phyloP scores from a whole-genome alignment of 2,888 invertebrate species.

The Erynnis tages region DNA sequence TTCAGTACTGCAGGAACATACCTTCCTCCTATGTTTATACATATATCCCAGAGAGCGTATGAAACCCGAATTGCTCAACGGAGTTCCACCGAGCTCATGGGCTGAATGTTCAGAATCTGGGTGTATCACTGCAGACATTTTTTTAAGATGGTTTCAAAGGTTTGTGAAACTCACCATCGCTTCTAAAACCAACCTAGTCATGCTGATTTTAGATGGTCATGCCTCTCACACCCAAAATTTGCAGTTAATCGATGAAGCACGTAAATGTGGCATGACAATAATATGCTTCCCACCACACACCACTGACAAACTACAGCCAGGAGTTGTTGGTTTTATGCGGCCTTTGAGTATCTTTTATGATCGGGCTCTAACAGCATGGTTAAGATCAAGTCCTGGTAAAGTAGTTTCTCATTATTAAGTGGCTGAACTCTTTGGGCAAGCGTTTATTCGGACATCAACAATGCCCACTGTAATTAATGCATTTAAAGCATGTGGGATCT shows the following conservation, averaged over 20 bases:
- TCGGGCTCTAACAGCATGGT: conserved; percentile 34
- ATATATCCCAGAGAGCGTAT: conserved; percentile 46
- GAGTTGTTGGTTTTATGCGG: conserved; percentile 13
- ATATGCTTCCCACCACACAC: conserved; percentile 2
- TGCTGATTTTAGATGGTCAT: conserved; percentile 34
- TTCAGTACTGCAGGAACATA: conserved; percentile 36
- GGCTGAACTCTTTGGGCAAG: conserved; percentile 38
- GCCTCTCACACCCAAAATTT: conserved; percentile 17
- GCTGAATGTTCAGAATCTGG: conserved; percentile 32
- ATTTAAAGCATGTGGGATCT: conserved; percentile 28
- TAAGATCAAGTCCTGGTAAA: conserved; percentile 35
- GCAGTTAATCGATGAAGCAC: neutral
- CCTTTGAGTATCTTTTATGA: neutral
- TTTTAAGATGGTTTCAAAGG: conserved; percentile 30
- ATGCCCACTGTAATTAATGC: conserved; percentile 33
- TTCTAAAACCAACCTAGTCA: conserved; percentile 23
- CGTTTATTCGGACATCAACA: conserved; percentile 37
- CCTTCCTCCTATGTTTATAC: conserved; percentile 43
- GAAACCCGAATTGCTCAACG: conserved; percentile 42
- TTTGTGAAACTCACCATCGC: conserved; percentile 26
- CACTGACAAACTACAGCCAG: conserved; percentile 2
- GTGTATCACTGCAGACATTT: conserved; percentile 31
- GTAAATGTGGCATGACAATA: neutral
- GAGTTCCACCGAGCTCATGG: conserved; percentile 40
- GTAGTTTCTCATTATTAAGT: conserved; percentile 36